A percentile compares a stretch with the other conserved stretches of the same genome.
phyloP scores from a whole-genome alignment of 2,888 invertebrate species.

The Eupelmus urozonus region DNA sequence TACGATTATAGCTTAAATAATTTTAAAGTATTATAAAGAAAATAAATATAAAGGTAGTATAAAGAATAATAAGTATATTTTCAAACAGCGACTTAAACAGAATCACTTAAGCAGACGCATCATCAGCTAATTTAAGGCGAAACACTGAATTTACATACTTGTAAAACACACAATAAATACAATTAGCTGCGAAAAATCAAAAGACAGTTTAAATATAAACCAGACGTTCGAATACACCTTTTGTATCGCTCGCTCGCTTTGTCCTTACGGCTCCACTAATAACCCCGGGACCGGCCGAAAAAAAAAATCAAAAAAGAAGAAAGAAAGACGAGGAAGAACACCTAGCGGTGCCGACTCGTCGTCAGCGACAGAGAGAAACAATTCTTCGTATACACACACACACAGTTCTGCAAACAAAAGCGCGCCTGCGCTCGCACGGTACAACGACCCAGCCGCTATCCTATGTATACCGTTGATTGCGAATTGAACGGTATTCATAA shows the following conservation, averaged over 20 bases:
- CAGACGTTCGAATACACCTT: no score
- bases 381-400: conserved; percentile 3
- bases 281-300: background rate
- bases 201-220: no score
- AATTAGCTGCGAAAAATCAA: no score
- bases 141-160: no score
- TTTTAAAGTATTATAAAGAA: no score
- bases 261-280: background rate
- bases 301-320: background rate
- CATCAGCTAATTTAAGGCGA: no score
- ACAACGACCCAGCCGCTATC: conserved; percentile 22
- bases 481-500: conserved; percentile 51
- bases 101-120: no score
- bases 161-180: no score
- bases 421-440: background rate
- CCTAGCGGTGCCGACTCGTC: background rate
- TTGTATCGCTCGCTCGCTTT: background rate
- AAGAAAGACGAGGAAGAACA: conserved; percentile 1
- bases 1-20: no score
- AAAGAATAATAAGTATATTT: no score
- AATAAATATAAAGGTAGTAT: no score
- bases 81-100: no score
- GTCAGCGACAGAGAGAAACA: background rate
- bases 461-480: conserved; percentile 36
- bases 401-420: conserved; percentile 28